Conservation (phyloP, 1,140 invertebrate genomes). For the Sitophilus oryzae region DNA sequence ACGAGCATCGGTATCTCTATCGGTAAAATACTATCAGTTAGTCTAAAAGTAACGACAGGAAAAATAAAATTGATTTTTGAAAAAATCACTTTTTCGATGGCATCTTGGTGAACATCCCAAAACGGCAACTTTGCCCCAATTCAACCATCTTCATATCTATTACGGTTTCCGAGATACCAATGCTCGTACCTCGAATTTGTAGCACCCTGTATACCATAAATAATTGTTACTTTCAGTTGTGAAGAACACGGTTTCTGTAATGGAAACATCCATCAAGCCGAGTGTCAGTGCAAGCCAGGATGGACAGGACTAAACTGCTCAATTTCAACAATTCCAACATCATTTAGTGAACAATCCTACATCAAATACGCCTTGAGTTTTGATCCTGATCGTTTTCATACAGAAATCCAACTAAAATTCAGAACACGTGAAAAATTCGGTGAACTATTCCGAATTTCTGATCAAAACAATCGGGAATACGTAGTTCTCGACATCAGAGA, state of each 20-base stretch:
- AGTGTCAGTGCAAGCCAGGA: background rate
- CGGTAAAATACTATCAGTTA: too few relatives aligned
- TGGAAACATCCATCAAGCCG: background rate
- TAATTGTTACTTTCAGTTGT: background rate
- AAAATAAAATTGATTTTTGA: too few relatives aligned
- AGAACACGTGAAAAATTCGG: background rate
- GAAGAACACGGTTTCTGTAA: background rate
- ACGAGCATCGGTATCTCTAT: too few relatives aligned
- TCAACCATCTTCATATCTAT: too few relatives aligned
- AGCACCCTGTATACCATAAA: background rate
- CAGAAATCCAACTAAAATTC: background rate
- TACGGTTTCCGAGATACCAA: too few relatives aligned
- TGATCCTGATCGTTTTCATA: background rate
- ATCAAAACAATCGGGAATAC: slow-evolving; percentile 1
- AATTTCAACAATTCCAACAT: background rate
- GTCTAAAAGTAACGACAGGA: too few relatives aligned
- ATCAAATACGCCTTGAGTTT: background rate
- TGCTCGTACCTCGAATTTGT: too few relatives aligned
- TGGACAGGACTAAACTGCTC: background rate
- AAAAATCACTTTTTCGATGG: too few relatives aligned
- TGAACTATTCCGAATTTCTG: background rate
- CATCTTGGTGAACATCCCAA: too few relatives aligned
- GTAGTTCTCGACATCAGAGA: background rate
- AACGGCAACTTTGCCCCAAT: too few relatives aligned
- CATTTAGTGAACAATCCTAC: background rate